Conservation (phyloP, 2,113 vertebrate species). For the Eurystomus gularis region DNA sequence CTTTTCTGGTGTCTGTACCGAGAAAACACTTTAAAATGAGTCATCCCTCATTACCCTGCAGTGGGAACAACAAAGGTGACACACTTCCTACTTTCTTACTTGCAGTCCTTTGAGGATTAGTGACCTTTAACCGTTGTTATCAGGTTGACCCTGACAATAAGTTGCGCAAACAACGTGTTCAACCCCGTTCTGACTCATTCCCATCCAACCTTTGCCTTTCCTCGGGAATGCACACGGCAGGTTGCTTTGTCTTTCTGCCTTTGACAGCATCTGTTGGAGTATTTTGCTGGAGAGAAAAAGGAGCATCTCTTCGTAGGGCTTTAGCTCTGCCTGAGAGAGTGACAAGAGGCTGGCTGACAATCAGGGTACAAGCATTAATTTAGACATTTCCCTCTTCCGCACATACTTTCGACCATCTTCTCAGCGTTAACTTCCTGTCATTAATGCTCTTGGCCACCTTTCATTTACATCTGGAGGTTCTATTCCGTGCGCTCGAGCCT, state of each 20-base stretch:
- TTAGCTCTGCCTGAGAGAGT: not conserved
- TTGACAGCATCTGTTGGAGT: not conserved
- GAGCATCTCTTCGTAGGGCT: not conserved
- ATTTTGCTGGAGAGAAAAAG: not conserved
- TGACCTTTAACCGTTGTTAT: not conserved
- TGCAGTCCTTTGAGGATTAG: not conserved
- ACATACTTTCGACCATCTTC: not conserved
- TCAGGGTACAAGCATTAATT: not conserved
- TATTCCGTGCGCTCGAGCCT: not conserved
- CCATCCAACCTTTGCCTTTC: not conserved
- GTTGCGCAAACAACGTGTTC: not conserved
- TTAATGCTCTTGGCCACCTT: not conserved
- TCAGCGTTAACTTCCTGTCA: not conserved
- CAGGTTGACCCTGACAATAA: not conserved
- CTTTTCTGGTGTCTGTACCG: not conserved
- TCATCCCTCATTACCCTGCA: not conserved
- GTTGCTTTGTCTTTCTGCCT: not conserved
- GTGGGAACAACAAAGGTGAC: not conserved
- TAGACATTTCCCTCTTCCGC: not conserved
- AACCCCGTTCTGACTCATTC: not conserved
- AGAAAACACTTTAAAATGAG: not conserved
- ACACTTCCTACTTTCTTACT: not conserved
- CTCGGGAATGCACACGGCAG: not conserved
- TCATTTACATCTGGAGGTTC: not conserved
- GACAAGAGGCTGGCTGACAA: not conserved